These are phyloP conservation scores for Phoebastria nigripes DNA, from an alignment of 2,797 vertebrate species.

Conservation along the genomic window DNA sequence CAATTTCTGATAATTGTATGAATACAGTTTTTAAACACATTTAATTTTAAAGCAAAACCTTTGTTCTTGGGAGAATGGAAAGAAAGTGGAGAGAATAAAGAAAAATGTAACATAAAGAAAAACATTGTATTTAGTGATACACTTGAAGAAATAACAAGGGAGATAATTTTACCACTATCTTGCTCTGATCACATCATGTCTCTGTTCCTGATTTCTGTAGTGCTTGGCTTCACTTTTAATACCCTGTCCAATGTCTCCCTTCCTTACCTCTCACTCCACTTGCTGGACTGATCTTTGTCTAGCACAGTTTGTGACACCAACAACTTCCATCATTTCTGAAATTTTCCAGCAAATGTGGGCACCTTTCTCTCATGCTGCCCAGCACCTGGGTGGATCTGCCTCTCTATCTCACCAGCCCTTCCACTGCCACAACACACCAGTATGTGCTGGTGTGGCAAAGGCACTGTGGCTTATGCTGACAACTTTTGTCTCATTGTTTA, in stretches of 20 bases:
- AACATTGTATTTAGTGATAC: neutral
- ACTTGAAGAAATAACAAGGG: neutral
- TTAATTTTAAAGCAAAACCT: neutral
- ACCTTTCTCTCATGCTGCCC: neutral
- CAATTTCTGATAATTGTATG: neutral
- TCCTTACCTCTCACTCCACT: neutral
- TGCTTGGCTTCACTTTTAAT: neutral
- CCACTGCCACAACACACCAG: neutral
- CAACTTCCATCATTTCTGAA: neutral
- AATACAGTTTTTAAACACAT: neutral
- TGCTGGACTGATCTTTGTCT: neutral
- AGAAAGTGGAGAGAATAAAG: neutral
- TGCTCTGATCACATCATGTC: neutral
- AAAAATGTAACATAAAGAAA: neutral
- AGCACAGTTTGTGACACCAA: neutral
- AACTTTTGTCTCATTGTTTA: neutral
- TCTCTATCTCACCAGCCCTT: neutral
- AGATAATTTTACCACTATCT: neutral
- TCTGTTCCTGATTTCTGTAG: neutral
- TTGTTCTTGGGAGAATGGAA: neutral
- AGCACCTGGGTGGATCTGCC: neutral
- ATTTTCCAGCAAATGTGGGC: neutral
- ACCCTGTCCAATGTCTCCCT: neutral
- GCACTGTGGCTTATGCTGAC: neutral
- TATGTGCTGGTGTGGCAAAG: accelerated